Evolutionary conservation across 2,113 vertebrate species (phyloP), one percentile per base, ranked within the genome.

Genomic region (Prinia subflava): DNA sequence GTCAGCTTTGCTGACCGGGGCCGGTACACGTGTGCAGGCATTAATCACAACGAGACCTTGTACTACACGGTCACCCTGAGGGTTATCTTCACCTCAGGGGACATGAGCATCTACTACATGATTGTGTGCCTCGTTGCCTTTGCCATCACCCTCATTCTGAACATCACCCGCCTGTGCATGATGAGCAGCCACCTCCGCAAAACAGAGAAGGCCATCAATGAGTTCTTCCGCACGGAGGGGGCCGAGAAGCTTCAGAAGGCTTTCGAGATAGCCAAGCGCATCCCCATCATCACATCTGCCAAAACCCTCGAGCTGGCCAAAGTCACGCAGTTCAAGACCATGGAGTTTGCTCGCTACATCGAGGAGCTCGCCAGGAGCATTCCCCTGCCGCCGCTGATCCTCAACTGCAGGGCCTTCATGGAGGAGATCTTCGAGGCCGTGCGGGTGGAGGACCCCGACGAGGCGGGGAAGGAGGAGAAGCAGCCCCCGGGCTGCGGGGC

Each of bases 161-260:
- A 99, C 79, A 98, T 99, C 75, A 98, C 99, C 5, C 98, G 98
- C 7, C 97, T 99, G 77, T 99, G 99, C 96, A 99, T 99, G 99
- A 98, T 99, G 98, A 98, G 98, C 98, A 99, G 98, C 88, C 99
- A 99, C 97, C 98, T 99, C 47, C 99, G 98, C 91, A 98, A 99
- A 93, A 99, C 98, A 0, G 99, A 99, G 97, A 98, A 97, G 49
- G 99, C 99, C 87, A 99, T 99, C 98, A 99, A 99, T 12, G 99
- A 99, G 30, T 99, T 99, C 97, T 99, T 99, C 97, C 97, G 98
- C 67, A 99, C 98, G 0, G 99, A 99, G 79, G 99, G 99, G 10
- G 98, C 98, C 0, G 99, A 99, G 97, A 99, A 99, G 94, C 98
- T 99, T 50, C 99, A 99, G 97, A 99, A 98, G 77, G 99, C 99